Conservation (phyloP, 2,113 vertebrate genomes). For the Caranx melampygus region DNA sequence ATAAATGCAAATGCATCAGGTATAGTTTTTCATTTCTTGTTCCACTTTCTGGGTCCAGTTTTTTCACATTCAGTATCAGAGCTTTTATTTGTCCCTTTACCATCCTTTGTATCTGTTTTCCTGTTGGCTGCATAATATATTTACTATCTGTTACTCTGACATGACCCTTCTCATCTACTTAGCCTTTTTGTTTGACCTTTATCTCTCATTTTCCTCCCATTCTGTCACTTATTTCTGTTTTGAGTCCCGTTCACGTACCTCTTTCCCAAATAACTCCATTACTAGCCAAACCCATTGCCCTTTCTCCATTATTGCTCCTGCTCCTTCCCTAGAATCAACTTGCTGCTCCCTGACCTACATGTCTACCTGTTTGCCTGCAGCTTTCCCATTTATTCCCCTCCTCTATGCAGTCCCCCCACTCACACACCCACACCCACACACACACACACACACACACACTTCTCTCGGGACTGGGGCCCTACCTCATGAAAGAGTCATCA, state of each 20-base stretch:
- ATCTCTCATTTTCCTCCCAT: slow-evolving; percentile 30
- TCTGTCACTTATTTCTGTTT: slow-evolving; percentile 40
- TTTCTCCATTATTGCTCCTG: neutral
- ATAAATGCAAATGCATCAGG: too few relatives aligned
- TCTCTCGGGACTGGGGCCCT: slow-evolving; percentile 48
- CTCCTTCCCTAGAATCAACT: slow-evolving; percentile 4
- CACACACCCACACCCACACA: slow-evolving; percentile 43
- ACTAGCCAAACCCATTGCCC: slow-evolving; percentile 4
- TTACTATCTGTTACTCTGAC: slow-evolving; percentile 16
- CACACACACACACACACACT: slow-evolving; percentile 32
- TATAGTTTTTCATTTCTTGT: neutral
- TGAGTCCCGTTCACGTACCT: neutral
- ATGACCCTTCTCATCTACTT: slow-evolving; percentile 36
- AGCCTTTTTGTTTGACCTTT: slow-evolving; percentile 41
- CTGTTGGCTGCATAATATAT: neutral
- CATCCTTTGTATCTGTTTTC: neutral
- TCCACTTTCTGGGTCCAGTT: neutral
- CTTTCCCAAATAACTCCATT: slow-evolving; percentile 34
- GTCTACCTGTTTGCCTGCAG: slow-evolving; percentile 11
- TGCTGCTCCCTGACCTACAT: slow-evolving; percentile 4
- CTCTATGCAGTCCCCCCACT: slow-evolving; percentile 26
- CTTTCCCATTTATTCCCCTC: slow-evolving; percentile 7
- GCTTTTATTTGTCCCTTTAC: slow-evolving; percentile 4
- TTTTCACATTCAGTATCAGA: neutral
- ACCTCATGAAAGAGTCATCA: slow-evolving; percentile 83